Evolutionary conservation across 37 sponge, comb jelly and placozoan species (phyloP).

Genomic region (Halichondria panicea): DNA sequence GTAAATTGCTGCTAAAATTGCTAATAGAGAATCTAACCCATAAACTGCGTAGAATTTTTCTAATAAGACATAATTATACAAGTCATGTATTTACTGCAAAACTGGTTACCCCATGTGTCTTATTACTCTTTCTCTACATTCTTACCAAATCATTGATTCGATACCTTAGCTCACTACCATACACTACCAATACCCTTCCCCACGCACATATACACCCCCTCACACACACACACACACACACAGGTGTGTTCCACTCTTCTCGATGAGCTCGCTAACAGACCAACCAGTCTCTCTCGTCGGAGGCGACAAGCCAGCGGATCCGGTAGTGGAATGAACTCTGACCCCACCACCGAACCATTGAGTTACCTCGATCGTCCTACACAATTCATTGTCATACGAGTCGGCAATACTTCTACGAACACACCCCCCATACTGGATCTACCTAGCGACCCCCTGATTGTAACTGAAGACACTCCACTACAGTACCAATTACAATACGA

Average conservation of each 20-base stretch:
- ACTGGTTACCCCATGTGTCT: no score
- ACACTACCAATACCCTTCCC: no score
- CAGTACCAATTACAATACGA: conserved; percentile 33
- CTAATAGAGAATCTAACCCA: no score
- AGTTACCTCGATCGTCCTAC: conserved; percentile 45
- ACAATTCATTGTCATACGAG: conserved; percentile 66
- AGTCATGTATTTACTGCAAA: no score
- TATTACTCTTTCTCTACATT: no score
- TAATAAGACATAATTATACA: no score
- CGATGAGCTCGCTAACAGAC: not conserved
- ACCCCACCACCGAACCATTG: not conserved
- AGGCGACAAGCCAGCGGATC: conserved; percentile 32
- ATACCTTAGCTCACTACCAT: no score
- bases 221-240: not conserved
- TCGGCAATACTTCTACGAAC: conserved; percentile 73
- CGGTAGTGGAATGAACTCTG: not conserved
- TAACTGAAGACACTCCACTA: conserved; percentile 14
- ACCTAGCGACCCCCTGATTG: conserved; percentile 22
- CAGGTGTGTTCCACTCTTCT: conserved; percentile 63
- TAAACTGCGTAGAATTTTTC: no score
- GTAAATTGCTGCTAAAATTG: no score
- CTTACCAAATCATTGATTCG: no score
- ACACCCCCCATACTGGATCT: conserved; percentile 63
- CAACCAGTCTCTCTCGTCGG: not conserved
- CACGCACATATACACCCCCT: no score